phyloP scores from a whole-genome alignment of 1,140 invertebrate species.

The Euwallacea fornicatus region DNA sequence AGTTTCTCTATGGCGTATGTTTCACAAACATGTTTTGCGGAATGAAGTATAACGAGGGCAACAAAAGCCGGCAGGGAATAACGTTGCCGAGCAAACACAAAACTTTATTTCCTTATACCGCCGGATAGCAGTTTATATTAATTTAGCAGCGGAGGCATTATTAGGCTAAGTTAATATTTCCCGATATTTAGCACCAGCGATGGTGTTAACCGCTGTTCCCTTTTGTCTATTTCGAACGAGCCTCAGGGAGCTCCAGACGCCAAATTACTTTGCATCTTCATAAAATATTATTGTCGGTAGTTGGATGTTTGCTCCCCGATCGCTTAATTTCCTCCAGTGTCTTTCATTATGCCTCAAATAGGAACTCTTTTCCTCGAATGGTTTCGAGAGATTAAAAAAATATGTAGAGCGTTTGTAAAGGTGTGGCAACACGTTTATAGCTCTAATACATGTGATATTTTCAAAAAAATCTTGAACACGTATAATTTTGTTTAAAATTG shows the following conservation, averaged over 20 bases:
- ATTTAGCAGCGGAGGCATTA: constrained; percentile 24
- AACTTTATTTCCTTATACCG: constrained; percentile 25
- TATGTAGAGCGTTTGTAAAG: too few relatives aligned
- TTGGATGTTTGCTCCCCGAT: not conserved
- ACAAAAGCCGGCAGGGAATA: constrained; percentile 15
- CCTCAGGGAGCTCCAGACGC: constrained; percentile 7
- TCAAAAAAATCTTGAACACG: too few relatives aligned
- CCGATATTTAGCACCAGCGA: constrained; percentile 27
- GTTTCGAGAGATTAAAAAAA: too few relatives aligned
- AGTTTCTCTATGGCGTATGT: not conserved
- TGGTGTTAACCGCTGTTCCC: constrained; percentile 24
- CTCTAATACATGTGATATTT: too few relatives aligned
- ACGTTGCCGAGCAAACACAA: constrained; percentile 14
- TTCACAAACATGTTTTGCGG: constrained; percentile 1
- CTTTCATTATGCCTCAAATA: too few relatives aligned
- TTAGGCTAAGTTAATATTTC: constrained; percentile 33
- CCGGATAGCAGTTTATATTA: constrained; percentile 30
- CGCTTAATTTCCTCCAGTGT: constrained; percentile 1
- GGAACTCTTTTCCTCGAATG: too few relatives aligned
- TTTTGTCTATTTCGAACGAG: constrained; percentile 26
- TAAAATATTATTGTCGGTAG: constrained; percentile 16
- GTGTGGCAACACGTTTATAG: too few relatives aligned
- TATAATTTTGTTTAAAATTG: too few relatives aligned
- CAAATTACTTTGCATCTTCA: constrained; percentile 14
- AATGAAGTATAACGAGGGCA: constrained; percentile 1